A percentile compares a stretch with the other conserved stretches of the same genome.
Evolutionary conservation across 1,140 invertebrate genomes (phyloP).

Genomic region (Melitaea cinxia): DNA sequence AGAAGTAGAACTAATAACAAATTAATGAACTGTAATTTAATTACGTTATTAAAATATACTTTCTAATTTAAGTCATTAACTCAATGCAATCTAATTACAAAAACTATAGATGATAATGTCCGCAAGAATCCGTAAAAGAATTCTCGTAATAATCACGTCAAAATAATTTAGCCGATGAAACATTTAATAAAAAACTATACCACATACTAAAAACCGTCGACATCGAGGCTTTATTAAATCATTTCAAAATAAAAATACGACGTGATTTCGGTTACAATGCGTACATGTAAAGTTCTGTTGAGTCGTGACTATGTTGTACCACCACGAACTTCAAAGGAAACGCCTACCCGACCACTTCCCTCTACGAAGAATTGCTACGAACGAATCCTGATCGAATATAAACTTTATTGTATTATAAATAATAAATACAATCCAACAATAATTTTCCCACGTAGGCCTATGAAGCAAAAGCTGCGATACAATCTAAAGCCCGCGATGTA

Average conservation of each 20-base stretch:
- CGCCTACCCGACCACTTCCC: conserved; percentile 63
- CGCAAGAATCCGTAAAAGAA: not conserved
- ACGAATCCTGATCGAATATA: conserved; percentile 28
- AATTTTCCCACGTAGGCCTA: conserved; percentile 7
- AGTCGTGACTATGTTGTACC: conserved; percentile 53
- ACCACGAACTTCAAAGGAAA: conserved; percentile 57
- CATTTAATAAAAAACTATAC: conserved; percentile 1
- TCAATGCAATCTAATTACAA: not conserved
- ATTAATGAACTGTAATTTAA: too few relatives aligned
- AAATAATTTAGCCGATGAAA: not conserved
- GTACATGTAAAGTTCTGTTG: conserved; percentile 28
- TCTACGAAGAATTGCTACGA: conserved; percentile 28
- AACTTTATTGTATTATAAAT: conserved; percentile 36
- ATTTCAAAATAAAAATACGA: conserved; percentile 28
- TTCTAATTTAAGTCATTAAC: not conserved
- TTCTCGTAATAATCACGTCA: conserved; percentile 8
- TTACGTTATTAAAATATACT: not conserved
- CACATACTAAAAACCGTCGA: conserved; percentile 1
- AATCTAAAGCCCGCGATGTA: conserved; percentile 1
- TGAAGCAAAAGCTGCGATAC: conserved; percentile 3
- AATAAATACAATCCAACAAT: conserved; percentile 33
- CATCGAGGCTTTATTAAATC: conserved; percentile 22
- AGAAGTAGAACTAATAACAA: too few relatives aligned
- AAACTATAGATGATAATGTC: not conserved
- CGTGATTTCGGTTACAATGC: conserved; percentile 23